Evolutionary conservation across 2,888 invertebrate species (phyloP), one percentile per base, ranked within the genome.

Genomic region (Rugalucina vietnamica): DNA sequence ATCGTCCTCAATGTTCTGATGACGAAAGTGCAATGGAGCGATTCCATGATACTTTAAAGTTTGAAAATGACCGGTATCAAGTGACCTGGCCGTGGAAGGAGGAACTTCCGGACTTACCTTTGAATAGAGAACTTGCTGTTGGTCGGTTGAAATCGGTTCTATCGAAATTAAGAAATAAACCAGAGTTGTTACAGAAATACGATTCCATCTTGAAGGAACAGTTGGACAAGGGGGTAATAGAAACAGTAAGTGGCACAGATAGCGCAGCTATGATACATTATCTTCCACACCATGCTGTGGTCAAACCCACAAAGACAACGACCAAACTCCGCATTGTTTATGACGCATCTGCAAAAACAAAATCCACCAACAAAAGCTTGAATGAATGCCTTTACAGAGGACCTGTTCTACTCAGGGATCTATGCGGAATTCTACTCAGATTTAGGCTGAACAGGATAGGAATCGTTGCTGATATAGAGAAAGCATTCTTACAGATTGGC

Each of bases 31-130:
- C 70, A 10, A 49, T 79, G 43, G 29, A 54, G 12, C 65, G 36
- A n/a, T 84, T 81, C 34, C 57, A 71, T 32, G 70, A 84, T 0
- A 79, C 77, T 1, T 21, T 81, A 0, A 60, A 77, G 34, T 79
- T 78, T 50, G 54, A 81, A 73, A 37, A 84, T 43, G 70, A 70
- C 0, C 24, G 77, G 5, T 84, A 84, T 39, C 49, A 77, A 5
- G 81, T 79, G 1, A 76, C 65, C 1, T 81, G 77, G 79, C 81
- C 81, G n/a, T 84, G 84, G 84, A 82, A 82, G 37, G 49, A 32
- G 10, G 69, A 77, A 3, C 43, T 12, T 21, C 24, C 43, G 27
- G 65, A 73, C 10, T 32, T 81, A 49, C 78, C 84, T 36, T 24
- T 34, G 10, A 84, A 81, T 36, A 4, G 65, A 34, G 75, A 65